phyloP scores from a whole-genome alignment of 1,140 invertebrate genomes.

The Hirudo medicinalis region DNA sequence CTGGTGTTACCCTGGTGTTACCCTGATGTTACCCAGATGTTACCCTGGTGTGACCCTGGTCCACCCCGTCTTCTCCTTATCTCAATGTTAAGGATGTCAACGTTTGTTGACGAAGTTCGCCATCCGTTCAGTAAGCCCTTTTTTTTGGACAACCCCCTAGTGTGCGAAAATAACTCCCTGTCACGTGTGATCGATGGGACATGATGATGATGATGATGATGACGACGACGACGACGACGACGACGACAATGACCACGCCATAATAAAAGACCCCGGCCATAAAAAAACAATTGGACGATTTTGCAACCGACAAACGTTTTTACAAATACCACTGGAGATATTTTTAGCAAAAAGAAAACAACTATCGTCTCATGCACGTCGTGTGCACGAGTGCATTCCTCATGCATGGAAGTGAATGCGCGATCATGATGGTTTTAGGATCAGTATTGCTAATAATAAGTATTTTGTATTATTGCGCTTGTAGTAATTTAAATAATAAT shows the following conservation, averaged over 20 bases:
- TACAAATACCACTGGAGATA: no score
- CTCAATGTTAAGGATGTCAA: no score
- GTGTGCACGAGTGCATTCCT: background rate
- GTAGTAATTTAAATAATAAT: no score
- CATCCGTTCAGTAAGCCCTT: no score
- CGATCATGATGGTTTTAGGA: background rate
- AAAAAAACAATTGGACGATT: background rate
- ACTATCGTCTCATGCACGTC: background rate
- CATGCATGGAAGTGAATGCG: background rate
- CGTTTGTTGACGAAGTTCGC: no score
- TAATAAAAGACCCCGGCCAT: background rate
- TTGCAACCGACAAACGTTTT: background rate
- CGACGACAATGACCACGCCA: background rate
- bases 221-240: background rate
- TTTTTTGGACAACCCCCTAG: no score
- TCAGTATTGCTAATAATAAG: background rate
- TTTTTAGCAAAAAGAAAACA: no score
- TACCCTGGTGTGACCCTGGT: no score
- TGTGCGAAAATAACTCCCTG: no score
- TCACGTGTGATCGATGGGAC: background rate
- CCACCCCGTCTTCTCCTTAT: no score
- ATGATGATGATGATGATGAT: background rate
- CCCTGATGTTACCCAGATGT: no score
- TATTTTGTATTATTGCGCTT: background rate
- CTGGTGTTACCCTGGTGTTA: no score